Conservation (phyloP, 2,113 vertebrate genomes). For the Ctenodactylus gundi region DNA sequence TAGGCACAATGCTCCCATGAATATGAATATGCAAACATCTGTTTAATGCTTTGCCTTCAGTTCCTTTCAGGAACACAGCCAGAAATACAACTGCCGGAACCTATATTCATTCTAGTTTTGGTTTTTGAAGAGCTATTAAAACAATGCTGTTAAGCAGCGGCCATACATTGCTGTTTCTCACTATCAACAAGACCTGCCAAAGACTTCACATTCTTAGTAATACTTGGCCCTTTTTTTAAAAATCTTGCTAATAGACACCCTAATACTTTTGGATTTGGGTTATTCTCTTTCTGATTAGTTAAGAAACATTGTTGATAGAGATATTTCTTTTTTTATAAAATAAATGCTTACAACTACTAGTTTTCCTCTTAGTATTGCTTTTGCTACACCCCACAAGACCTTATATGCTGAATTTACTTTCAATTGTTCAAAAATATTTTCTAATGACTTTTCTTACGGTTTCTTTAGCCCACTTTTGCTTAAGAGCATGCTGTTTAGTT, state of each 20-base stretch:
- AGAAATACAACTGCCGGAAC: not conserved
- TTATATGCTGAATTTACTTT: not conserved
- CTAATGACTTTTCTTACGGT: not conserved
- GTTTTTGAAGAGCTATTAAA: not conserved
- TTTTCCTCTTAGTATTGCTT: not conserved
- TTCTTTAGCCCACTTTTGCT: not conserved
- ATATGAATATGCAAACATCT: not conserved
- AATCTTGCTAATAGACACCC: not conserved
- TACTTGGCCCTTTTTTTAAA: not conserved
- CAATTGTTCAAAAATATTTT: not conserved
- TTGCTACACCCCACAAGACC: not conserved
- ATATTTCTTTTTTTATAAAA: not conserved
- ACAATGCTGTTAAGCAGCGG: not conserved
- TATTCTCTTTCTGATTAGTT: not conserved
- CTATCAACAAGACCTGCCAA: too few species aligned
- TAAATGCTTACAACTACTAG: not conserved
- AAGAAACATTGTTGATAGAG: not conserved
- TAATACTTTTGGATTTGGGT: not conserved
- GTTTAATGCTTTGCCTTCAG: not conserved
- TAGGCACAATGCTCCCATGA: not conserved
- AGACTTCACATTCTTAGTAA: not conserved
- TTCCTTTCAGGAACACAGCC: not conserved
- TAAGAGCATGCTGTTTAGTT: not conserved
- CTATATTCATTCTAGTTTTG: not conserved
- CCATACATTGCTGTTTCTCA: too few species aligned